Evolutionary conservation across 2,797 vertebrate genomes (phyloP).

Genomic region (Sebastes diaconus): DNA sequence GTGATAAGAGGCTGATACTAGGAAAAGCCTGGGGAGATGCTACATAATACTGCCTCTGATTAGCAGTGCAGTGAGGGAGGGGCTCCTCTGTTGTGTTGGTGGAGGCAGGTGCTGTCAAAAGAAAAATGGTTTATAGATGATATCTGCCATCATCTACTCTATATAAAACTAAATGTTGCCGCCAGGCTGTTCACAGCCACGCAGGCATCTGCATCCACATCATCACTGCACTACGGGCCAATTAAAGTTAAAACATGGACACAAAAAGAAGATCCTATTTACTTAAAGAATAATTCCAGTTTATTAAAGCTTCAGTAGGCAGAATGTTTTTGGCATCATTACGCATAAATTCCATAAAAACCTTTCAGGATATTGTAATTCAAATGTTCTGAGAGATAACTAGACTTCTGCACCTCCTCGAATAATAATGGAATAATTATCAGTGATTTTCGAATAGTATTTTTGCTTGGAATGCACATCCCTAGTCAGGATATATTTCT

Average conservation of each 20-base stretch:
- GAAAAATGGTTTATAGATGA: constrained; percentile 7
- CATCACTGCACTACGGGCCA: not conserved
- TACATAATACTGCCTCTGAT: constrained; percentile 43
- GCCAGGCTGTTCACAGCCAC: not conserved
- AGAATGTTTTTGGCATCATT: too few relatives aligned
- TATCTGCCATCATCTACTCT: not conserved
- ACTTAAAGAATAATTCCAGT: not conserved
- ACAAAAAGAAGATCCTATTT: not conserved
- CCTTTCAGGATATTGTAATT: too few relatives aligned
- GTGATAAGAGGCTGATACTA: constrained; percentile 46
- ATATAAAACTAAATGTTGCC: constrained; percentile 10
- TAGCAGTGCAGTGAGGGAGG: constrained; percentile 17
- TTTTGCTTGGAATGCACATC: too few relatives aligned
- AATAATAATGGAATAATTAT: too few relatives aligned
- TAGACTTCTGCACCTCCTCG: too few relatives aligned
- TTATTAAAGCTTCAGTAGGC: too few relatives aligned
- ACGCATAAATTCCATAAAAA: too few relatives aligned
- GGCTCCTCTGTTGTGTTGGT: constrained; percentile 9
- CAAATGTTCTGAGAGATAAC: too few relatives aligned
- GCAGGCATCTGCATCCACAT: not conserved
- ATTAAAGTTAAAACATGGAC: not conserved
- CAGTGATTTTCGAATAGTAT: too few relatives aligned
- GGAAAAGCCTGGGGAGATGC: constrained; percentile 39
- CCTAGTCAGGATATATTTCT: too few relatives aligned
- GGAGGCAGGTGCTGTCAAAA: constrained; percentile 10